These are phyloP conservation scores for Plutomurus gul DNA, from an alignment of 1,140 invertebrate genomes.

Conservation along the genomic window DNA sequence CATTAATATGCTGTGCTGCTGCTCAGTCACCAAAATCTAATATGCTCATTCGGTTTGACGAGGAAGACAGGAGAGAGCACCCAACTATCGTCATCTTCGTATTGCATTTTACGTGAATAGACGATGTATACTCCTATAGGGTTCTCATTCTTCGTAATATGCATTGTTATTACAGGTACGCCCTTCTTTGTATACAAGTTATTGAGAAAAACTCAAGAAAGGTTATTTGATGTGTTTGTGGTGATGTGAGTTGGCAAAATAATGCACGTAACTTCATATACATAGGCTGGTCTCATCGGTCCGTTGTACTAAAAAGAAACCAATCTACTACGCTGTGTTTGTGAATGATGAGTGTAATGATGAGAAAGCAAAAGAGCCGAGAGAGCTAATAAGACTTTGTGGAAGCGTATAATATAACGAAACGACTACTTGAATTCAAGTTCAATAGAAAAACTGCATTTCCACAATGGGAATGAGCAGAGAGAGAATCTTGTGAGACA, in stretches of 20 bases:
- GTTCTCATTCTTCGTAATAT: slow-evolving; percentile 2
- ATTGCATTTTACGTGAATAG: too few species aligned
- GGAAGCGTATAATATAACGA: not conserved
- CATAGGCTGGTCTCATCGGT: too few species aligned
- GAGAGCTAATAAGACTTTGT: not conserved
- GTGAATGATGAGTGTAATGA: not conserved
- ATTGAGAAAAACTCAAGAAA: not conserved
- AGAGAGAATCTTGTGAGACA: not conserved
- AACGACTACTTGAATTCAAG: not conserved
- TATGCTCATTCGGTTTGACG: not conserved
- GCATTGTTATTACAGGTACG: not conserved
- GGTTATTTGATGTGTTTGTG: not conserved
- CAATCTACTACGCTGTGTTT: not conserved
- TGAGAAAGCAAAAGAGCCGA: not conserved
- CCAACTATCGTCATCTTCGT: too few species aligned
- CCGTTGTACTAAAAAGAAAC: too few species aligned
- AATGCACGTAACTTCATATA: too few species aligned
- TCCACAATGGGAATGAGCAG: not conserved
- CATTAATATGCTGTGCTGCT: too few species aligned
- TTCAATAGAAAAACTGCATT: not conserved
- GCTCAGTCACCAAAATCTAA: slow-evolving; percentile 10
- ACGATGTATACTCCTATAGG: too few species aligned
- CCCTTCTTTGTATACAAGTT: not conserved
- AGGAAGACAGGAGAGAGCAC: not conserved
- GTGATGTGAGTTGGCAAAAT: slow-evolving; percentile 10